Conservation (phyloP, 2,797 vertebrate species). For the Cossypha caffra region DNA sequence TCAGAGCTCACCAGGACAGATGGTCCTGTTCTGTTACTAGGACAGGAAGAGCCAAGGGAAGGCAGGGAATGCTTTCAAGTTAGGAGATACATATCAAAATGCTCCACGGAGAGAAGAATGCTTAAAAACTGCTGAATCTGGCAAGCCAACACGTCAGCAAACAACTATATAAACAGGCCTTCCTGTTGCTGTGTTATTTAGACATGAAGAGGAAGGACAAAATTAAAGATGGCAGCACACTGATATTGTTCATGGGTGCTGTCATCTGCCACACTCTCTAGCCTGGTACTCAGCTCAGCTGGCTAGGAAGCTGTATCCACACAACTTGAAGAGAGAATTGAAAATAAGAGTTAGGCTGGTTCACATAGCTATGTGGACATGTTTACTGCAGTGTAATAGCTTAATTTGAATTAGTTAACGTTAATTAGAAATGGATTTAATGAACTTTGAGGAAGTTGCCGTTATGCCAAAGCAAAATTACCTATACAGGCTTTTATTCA, state of each 20-base stretch:
- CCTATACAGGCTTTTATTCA: not conserved
- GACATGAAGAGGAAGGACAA: constrained; percentile 11
- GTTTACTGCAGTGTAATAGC: not conserved
- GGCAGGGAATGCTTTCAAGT: not conserved
- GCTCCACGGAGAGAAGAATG: not conserved
- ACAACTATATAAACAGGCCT: not conserved
- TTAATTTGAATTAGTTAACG: constrained; percentile 19
- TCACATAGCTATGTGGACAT: not conserved
- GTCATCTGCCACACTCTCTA: not conserved
- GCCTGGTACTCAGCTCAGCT: not conserved
- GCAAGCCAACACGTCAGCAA: not conserved
- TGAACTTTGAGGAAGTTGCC: constrained; percentile 45
- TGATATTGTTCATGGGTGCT: not conserved
- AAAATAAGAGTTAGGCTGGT: not conserved
- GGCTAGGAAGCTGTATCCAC: not conserved
- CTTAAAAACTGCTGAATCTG: not conserved
- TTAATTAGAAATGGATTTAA: constrained; percentile 59
- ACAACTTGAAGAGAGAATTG: not conserved
- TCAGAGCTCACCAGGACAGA: not conserved
- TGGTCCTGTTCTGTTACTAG: not conserved
- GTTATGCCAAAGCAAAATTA: constrained; percentile 19
- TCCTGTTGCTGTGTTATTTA: constrained; percentile 14
- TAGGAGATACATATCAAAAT: not conserved
- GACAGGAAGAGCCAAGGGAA: not conserved
- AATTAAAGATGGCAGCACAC: constrained; percentile 37